phyloP scores from a whole-genome alignment of 2,113 vertebrate species.

The Rhabdomys dilectus region DNA sequence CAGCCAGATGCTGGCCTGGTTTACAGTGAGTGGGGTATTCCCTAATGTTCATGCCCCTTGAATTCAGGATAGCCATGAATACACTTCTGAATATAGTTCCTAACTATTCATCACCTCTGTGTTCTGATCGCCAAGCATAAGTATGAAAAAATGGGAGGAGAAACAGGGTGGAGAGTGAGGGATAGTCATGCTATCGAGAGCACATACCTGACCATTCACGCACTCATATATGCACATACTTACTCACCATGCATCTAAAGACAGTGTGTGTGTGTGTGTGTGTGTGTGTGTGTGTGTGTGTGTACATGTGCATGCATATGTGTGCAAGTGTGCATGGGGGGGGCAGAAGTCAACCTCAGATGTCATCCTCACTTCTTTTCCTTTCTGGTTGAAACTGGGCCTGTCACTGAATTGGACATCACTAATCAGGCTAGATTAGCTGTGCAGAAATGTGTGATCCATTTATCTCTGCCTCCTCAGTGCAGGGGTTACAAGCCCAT shows the following conservation, averaged over 20 bases:
- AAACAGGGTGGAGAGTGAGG: not conserved
- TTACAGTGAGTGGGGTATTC: not conserved
- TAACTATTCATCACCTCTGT: not conserved
- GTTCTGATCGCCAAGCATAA: not conserved
- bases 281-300: fast-evolving
- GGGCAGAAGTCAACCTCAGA: not conserved
- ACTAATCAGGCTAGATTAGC: not conserved
- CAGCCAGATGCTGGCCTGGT: not conserved
- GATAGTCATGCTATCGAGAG: not conserved
- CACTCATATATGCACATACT: fast-evolving
- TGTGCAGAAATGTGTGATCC: not conserved
- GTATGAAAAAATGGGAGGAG: not conserved
- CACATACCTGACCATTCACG: not conserved
- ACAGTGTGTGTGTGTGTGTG: not conserved
- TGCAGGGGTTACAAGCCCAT: not conserved
- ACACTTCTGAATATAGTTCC: not conserved
- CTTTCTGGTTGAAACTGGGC: not conserved
- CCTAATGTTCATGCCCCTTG: not conserved
- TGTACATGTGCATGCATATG: not conserved
- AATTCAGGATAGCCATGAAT: not conserved
- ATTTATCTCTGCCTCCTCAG: not conserved
- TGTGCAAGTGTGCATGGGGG: not conserved
- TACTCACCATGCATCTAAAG: not conserved
- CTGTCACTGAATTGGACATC: not conserved
- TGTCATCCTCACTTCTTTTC: not conserved